Base-by-base conservation (phyloP, 2,113 vertebrate genomes). In the Poecile atricapillus region DNA sequence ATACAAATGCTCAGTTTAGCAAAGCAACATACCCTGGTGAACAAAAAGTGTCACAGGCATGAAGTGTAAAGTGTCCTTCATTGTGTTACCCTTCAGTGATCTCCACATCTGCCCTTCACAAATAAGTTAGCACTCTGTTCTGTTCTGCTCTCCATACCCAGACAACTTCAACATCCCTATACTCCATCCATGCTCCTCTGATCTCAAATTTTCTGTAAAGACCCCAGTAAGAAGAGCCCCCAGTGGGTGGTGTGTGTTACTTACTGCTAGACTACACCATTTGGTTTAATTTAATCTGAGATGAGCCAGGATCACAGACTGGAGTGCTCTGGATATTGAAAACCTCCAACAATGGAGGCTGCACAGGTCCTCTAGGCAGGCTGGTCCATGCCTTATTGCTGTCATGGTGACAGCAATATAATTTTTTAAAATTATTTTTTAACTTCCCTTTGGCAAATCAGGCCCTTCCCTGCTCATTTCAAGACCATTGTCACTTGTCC, bases 1-100 rank as follows among this genome's bases (percentile, higher is more conserved):
- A 82, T 85, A 93, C 59, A 94, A 63, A 80, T 49, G 79, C 73
- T 94, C 92, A 44, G 20, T 94, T 97, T 90, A 94, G 82, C 67
- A 95, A 96, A 96, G 80, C n/a, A 11, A 41, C 49, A 39, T 37
- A 87, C 27, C n/a, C 83, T 83, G 44, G 25, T 37, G 18, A 95
- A 74, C 50, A 92, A 90, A 70, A 49, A 80, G 49, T 19, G 58
- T 79, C 76, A 85, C 30, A 62, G 20, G 21, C n/a, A 55, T 12
- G 47, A 87, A 14, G 64, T 1, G 4, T 27, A 22, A 69, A 52
- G 5, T 19, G 31, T 37, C 55, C 49, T 65, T 64, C 50, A 10
- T 3, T 20, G 19, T 37, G 17, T 50, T 73, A 53, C 11, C 25
- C 37, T 56, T 49, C 50, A 67, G 27, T 39, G 30, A 64, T 28